phyloP scores from a whole-genome alignment of 2,113 vertebrate genomes.

The Salvelinus fontinalis region DNA sequence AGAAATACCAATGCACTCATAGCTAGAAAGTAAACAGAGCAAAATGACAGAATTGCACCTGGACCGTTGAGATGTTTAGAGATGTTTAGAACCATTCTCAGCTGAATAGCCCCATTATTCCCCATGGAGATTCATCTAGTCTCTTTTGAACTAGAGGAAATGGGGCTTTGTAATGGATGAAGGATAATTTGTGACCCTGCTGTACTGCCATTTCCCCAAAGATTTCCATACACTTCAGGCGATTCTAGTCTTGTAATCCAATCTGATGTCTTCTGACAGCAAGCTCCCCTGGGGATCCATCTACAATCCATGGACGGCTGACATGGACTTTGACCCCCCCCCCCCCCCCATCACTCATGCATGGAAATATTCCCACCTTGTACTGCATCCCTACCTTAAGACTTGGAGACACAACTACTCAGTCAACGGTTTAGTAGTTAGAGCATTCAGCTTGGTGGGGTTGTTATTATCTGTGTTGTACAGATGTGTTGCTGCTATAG shows the following conservation, averaged over 20 bases:
- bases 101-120: not conserved
- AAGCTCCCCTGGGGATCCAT: slow-evolving; percentile 22
- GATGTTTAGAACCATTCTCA: not conserved
- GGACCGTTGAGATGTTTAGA: not conserved
- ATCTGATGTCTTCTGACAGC: slow-evolving; percentile 29
- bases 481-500: not conserved
- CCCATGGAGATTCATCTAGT: no score
- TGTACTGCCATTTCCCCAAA: not conserved
- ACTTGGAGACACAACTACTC: not conserved
- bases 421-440: not conserved
- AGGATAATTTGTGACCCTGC: not conserved
- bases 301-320: slow-evolving; percentile 13
- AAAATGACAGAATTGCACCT: not conserved
- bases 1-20: no score
- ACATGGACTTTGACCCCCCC: not conserved
- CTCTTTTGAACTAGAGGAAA: not conserved
- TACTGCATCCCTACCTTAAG: slow-evolving; percentile 39
- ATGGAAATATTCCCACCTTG: slow-evolving; percentile 1
- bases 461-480: not conserved
- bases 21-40: no score
- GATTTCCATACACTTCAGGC: not conserved
- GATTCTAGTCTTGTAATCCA: slow-evolving; percentile 23
- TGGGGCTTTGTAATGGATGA: not conserved
- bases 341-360: not conserved
- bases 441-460: slow-evolving; percentile 8